These are phyloP conservation scores for Prostheceraeus crozeri DNA, from an alignment of 2,888 invertebrate species.

Conservation along the genomic window DNA sequence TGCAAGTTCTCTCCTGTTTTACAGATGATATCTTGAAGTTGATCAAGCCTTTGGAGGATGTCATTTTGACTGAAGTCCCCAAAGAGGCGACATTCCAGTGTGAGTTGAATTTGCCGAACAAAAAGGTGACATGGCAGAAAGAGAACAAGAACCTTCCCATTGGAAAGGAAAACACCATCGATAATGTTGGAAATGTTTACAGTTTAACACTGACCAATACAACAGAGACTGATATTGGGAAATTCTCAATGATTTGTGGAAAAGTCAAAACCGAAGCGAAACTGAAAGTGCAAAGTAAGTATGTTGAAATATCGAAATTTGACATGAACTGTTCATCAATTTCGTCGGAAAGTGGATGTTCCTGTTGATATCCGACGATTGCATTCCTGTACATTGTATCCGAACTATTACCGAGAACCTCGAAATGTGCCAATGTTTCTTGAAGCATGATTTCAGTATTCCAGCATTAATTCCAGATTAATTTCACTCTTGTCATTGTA, in stretches of 20 bases:
- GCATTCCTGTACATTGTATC: too few species aligned
- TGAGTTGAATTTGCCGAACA: constrained; percentile 70
- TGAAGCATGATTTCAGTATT: too few species aligned
- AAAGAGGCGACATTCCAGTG: constrained; percentile 12
- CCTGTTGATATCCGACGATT: too few species aligned
- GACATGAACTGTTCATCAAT: too few species aligned
- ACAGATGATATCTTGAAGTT: constrained; percentile 35
- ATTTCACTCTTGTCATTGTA: too few species aligned
- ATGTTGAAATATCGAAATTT: neutral
- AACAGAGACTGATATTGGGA: constrained; percentile 42
- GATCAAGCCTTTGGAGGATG: constrained; percentile 31
- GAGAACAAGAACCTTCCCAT: constrained; percentile 42
- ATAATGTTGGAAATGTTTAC: constrained; percentile 22
- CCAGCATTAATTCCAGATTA: too few species aligned
- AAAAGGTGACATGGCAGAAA: constrained; percentile 72
- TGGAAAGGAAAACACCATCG: constrained; percentile 17
- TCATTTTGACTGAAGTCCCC: constrained; percentile 1
- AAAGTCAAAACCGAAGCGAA: constrained; percentile 40
- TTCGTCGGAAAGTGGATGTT: too few species aligned
- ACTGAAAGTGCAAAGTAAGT: constrained; percentile 42
- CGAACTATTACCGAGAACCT: too few species aligned
- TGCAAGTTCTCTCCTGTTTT: neutral
- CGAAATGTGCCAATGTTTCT: neutral
- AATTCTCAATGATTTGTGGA: constrained; percentile 41
- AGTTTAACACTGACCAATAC: constrained; percentile 42